These are phyloP conservation scores for Cacatua alba DNA, from an alignment of 2,113 vertebrate species.

Conservation along the genomic window DNA sequence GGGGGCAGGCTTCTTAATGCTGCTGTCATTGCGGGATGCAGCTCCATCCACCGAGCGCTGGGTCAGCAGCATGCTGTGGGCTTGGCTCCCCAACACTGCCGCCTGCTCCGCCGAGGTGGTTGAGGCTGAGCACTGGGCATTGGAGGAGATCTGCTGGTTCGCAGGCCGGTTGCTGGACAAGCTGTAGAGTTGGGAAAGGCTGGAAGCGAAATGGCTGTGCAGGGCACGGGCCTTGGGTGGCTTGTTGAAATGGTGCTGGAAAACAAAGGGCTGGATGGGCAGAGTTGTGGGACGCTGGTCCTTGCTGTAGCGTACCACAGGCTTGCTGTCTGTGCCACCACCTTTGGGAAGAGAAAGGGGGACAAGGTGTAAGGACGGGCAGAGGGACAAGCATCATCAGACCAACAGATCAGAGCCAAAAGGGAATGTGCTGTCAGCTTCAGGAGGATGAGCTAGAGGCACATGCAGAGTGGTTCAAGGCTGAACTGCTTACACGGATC, in stretches of 20 bases:
- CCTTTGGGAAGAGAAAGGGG: slow-evolving; percentile 71
- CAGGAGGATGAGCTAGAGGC: neutral
- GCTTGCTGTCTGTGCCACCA: slow-evolving; percentile 78
- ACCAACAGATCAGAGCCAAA: neutral
- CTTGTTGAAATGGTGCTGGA: slow-evolving; percentile 92
- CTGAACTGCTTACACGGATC: neutral
- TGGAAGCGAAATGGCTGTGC: slow-evolving; percentile 80
- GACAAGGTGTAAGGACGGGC: neutral
- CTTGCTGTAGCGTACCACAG: slow-evolving; percentile 91
- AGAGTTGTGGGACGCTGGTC: slow-evolving; percentile 95
- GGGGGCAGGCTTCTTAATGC: slow-evolving; percentile 56
- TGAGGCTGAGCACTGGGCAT: slow-evolving; percentile 37
- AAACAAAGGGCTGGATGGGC: slow-evolving; percentile 97
- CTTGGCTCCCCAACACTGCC: neutral
- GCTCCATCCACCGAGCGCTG: slow-evolving; percentile 38
- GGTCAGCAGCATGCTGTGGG: neutral
- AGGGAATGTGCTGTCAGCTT: neutral
- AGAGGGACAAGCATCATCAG: neutral
- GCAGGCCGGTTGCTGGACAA: slow-evolving; percentile 71
- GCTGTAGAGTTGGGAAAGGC: slow-evolving; percentile 86
- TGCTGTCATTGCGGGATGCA: neutral
- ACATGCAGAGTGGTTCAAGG: neutral
- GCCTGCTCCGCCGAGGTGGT: slow-evolving; percentile 12
- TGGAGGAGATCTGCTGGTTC: slow-evolving; percentile 61
- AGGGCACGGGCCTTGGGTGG: slow-evolving; percentile 86